Percentiles rank a stretch among this genome's conserved stretches.
phyloP scores from a whole-genome alignment of 2,113 vertebrate genomes.

The Albula goreensis region DNA sequence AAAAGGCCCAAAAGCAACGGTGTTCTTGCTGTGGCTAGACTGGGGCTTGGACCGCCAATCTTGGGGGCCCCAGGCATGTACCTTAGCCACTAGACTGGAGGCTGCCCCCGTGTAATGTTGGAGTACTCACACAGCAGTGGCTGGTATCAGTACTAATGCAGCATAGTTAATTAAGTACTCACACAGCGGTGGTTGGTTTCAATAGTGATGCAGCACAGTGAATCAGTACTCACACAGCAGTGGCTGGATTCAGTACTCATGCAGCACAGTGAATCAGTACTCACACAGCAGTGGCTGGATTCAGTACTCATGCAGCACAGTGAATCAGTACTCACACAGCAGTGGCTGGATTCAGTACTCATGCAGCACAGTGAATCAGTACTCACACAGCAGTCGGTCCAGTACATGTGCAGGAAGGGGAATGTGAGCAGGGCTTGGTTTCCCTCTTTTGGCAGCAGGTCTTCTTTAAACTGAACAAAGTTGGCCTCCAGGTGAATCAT shows the following conservation, averaged over 20 bases:
- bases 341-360: not conserved
- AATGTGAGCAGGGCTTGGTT: slow-evolving; percentile 97
- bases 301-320: not conserved
- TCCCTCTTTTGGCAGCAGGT: slow-evolving; percentile 93
- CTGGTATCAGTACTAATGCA: too few relatives aligned
- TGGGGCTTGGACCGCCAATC: too few relatives aligned
- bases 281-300: not conserved
- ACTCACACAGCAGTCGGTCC: slow-evolving; percentile 99
- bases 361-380: not conserved
- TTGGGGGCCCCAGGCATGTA: too few relatives aligned
- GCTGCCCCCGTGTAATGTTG: too few relatives aligned
- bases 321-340: not conserved
- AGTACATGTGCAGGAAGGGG: slow-evolving; percentile 97
- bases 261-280: not conserved
- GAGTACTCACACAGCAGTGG: too few relatives aligned
- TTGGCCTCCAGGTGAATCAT: slow-evolving; percentile 99
- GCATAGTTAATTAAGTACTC: too few relatives aligned
- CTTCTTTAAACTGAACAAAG: slow-evolving; percentile 98
- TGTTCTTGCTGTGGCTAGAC: too few relatives aligned
- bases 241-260: not conserved
- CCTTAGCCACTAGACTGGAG: too few relatives aligned
- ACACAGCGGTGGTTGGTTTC: not conserved
- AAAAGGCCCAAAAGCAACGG: too few relatives aligned
- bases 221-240: not conserved
- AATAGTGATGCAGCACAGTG: not conserved